A percentile compares a stretch with the other conserved stretches of the same genome.
phyloP scores from a whole-genome alignment of 92 coral and sea anemone species.

The Phenganax stokvisi region DNA sequence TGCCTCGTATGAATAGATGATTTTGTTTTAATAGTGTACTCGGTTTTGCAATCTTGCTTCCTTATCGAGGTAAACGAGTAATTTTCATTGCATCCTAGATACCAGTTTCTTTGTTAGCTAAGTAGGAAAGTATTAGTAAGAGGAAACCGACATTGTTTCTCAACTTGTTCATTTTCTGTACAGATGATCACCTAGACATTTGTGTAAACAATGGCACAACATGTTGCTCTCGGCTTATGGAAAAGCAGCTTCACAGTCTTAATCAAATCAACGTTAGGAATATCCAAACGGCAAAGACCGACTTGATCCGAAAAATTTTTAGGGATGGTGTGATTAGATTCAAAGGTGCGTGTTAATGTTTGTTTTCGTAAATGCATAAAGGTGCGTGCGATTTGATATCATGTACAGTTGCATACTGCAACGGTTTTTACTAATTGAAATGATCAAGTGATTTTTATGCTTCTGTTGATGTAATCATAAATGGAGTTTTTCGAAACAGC shows the following conservation, averaged over 20 bases:
- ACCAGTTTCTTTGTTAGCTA: neutral
- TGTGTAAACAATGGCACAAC: slow-evolving; percentile 32
- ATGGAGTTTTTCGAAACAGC: slow-evolving; percentile 37
- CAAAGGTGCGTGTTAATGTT: slow-evolving; percentile 26
- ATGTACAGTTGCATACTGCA: neutral
- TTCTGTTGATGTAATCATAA: slow-evolving; percentile 34
- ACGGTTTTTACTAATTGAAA: neutral
- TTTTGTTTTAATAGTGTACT: neutral
- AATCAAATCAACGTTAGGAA: neutral
- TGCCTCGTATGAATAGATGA: neutral
- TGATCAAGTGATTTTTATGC: neutral
- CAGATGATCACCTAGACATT: slow-evolving; percentile 28
- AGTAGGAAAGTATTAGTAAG: neutral
- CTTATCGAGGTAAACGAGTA: neutral
- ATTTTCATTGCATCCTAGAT: neutral
- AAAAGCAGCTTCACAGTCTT: slow-evolving; percentile 24
- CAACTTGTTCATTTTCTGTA: neutral
- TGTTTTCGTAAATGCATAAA: neutral
- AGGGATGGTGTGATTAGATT: slow-evolving; percentile 26
- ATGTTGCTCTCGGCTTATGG: slow-evolving; percentile 26
- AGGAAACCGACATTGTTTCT: slow-evolving; percentile 22
- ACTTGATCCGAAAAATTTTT: slow-evolving; percentile 24
- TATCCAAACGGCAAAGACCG: slow-evolving; percentile 21
- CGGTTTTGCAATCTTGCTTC: neutral
- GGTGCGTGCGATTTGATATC: neutral